phyloP scores from a whole-genome alignment of 2,797 vertebrate genomes.

The Amblyopsis hoosieri region DNA sequence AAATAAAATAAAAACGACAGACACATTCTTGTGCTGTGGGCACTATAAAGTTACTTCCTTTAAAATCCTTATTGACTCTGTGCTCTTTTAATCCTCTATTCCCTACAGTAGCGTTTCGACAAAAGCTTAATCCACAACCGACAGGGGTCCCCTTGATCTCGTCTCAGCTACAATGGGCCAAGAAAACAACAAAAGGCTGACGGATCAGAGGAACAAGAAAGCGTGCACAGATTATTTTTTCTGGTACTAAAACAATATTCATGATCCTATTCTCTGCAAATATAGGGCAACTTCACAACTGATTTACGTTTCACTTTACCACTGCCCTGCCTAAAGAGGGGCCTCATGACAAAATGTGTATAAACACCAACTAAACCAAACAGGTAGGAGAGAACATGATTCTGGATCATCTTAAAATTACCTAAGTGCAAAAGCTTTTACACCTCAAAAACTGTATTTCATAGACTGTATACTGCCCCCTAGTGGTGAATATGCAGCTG shows the following conservation, averaged over 20 bases:
- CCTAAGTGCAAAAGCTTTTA: too few species aligned
- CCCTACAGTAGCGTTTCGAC: slow-evolving; percentile 69
- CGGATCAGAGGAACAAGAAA: slow-evolving; percentile 73
- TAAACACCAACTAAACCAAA: slow-evolving; percentile 58
- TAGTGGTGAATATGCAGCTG: too few species aligned
- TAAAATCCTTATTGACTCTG: slow-evolving; percentile 64
- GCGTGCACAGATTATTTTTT: slow-evolving; percentile 69
- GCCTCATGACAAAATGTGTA: slow-evolving; percentile 53
- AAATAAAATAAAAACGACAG: slow-evolving; percentile 20
- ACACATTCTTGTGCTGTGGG: slow-evolving; percentile 47
- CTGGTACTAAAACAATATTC: slow-evolving; percentile 74
- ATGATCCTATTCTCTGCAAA: slow-evolving; percentile 67
- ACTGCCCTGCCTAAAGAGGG: slow-evolving; percentile 46
- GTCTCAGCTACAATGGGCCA: slow-evolving; percentile 70
- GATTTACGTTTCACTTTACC: slow-evolving; percentile 42
- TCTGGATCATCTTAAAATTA: too few species aligned
- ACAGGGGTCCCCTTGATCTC: slow-evolving; percentile 76
- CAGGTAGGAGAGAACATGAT: slow-evolving; percentile 3
- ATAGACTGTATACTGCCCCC: too few species aligned
- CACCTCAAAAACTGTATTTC: too few species aligned
- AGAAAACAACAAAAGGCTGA: slow-evolving; percentile 69
- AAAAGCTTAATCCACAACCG: slow-evolving; percentile 74
- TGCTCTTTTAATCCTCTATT: slow-evolving; percentile 75
- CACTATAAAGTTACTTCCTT: slow-evolving; percentile 64
- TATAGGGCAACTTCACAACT: slow-evolving; percentile 55